phyloP scores from a whole-genome alignment of 2,888 invertebrate genomes.

The Creontiades dilutus region DNA sequence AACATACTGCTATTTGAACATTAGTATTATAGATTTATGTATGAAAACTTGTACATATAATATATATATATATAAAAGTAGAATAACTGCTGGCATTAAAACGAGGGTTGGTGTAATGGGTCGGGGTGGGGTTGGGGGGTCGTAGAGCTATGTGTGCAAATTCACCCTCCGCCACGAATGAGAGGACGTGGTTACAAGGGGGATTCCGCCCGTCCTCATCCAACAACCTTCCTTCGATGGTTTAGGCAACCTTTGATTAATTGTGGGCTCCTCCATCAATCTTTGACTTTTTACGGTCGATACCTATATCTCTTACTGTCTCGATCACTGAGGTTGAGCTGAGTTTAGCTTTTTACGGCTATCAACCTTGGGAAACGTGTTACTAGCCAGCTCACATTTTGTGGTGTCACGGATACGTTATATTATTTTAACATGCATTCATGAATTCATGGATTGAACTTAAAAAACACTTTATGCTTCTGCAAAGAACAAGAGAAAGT shows the following conservation, averaged over 20 bases:
- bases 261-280: conserved; percentile 29
- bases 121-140: no score
- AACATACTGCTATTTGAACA: no score
- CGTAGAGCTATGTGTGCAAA: not conserved
- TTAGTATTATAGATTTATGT: no score
- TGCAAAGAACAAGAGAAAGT: no score
- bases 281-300: conserved; percentile 28
- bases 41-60: no score
- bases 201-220: not conserved
- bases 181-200: conserved; percentile 10
- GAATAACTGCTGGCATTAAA: no score
- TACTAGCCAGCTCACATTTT: not conserved
- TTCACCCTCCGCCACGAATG: conserved; percentile 8
- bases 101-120: no score
- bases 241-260: conserved; percentile 35
- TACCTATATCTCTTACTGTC: not conserved
- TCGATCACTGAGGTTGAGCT: conserved; percentile 13
- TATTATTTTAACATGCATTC: not conserved
- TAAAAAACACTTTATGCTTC: no score
- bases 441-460: no score
- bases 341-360: not conserved
- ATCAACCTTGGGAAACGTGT: not conserved
- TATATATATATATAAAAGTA: no score
- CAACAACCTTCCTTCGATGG: conserved; percentile 32
- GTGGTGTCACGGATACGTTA: not conserved